Evolutionary conservation across 2,113 vertebrate species (phyloP), one percentile per base, ranked within the genome.

Genomic region (Spheniscus mendiculus): DNA sequence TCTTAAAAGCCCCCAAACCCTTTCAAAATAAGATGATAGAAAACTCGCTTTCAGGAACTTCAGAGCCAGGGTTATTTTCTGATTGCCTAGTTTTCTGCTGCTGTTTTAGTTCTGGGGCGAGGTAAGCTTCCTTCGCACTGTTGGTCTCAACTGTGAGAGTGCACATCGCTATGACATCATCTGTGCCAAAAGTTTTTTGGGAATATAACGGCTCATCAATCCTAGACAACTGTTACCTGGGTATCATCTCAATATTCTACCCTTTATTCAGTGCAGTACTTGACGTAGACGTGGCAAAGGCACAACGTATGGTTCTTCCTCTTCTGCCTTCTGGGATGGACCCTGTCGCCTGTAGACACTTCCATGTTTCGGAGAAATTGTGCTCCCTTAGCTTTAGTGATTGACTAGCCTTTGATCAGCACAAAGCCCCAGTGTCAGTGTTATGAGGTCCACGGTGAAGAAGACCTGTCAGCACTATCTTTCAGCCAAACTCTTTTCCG

Each of bases 101-200:
- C 47, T 6, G 3, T 73, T 83, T 86, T 56, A 44, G 13, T 66
- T 83, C 16, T 66, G 42, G 53, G 42, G 10, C 0, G 7, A 58
- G 42, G 11, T 58, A 11, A 77, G 3, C 59, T 44, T 66, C 21
- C 55, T 81, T 73, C 3, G 2, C 25, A 3, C 11, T 45, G 5
- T 5, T 74, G 29, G 10, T 63, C 23, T 69, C 14, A 23, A 5
- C 42, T 44, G 12, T 15, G 26, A 71, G 83, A 38, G 6, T 3
- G 0, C 8, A 1, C 8, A 12, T 42, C 9, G 1, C 21, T 34
- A 12, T 79, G n/a, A 32, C 20, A 7, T 16, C 4, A 1, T 20
- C 22, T 76, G 7, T 56, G 47, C 44, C 20, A 18, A 3, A 23
- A 34, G 19, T 3, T 22, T 55, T 84, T 50, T 36, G 10, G 69